A percentile compares a stretch with the other conserved stretches of the same genome.
Evolutionary conservation across 2,797 vertebrate species (phyloP).

Genomic region (Schizopygopsis malacanthus): DNA sequence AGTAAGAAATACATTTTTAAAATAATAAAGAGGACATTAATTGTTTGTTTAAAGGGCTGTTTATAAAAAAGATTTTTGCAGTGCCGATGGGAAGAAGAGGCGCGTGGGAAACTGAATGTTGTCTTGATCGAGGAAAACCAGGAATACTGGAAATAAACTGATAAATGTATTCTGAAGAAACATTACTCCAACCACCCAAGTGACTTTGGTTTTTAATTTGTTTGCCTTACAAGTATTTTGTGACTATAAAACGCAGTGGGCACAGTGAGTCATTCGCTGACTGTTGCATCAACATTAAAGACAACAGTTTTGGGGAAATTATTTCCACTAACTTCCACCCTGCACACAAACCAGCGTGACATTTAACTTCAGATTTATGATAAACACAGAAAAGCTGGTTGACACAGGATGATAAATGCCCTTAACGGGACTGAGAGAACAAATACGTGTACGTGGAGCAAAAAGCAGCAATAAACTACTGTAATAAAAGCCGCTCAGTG

Average conservation of each 20-base stretch:
- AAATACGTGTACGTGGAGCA: constrained; percentile 22
- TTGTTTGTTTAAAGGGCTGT: neutral
- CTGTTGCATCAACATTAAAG: constrained; percentile 4
- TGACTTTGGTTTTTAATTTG: neutral
- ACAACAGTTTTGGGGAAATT: neutral
- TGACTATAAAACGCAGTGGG: neutral
- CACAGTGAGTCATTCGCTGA: neutral
- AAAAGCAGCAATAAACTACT: constrained; percentile 47
- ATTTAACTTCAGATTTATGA: constrained; percentile 13
- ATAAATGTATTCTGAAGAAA: neutral
- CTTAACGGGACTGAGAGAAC: constrained; percentile 37
- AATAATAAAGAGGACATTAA: neutral
- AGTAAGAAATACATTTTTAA: too few relatives aligned
- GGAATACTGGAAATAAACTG: neutral
- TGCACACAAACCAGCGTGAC: neutral
- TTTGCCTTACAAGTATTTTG: neutral
- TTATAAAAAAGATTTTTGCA: neutral
- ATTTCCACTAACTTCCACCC: constrained; percentile 1
- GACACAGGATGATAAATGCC: constrained; percentile 10
- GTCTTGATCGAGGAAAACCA: neutral
- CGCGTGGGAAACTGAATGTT: neutral
- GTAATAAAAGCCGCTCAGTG: constrained; percentile 37
- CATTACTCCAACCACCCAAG: neutral
- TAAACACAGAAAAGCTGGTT: constrained; percentile 25
- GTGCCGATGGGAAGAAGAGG: neutral